Base-by-base conservation (phyloP, 2,888 invertebrate species). In the Lepidocyrtinus sp. region DNA sequence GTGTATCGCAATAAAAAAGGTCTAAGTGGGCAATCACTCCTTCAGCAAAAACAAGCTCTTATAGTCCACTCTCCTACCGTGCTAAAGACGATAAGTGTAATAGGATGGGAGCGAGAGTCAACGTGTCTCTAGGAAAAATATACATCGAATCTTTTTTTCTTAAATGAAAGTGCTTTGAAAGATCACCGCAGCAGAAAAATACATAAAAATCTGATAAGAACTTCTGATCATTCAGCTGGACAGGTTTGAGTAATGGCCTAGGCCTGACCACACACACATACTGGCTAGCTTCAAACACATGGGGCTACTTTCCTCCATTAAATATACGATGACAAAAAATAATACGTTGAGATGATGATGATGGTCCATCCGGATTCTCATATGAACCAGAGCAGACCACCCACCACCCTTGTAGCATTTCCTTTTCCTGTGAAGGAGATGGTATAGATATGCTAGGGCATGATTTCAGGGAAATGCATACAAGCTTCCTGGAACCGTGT, bases 181-280 rank as follows among this genome's bases (percentile, higher is more conserved):
- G 77, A 77, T 77, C 72, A 72, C 77, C 77, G 77, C 72, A 77
- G 77, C 77, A 72, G 72, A 77, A 72, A 70, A 77, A 82, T 69
- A 74, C 77, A 82, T 77, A 82, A 82, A 82, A n/a, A 82, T 77
- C 74, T 77, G 77, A 77, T 73, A 82, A 82, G 74, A 77, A 62
- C 65, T n/a, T 70, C 65, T 75, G 76, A 82, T 82, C 81, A 82
- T 82, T 74, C 77, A 70, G 74, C 67, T 64, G 69, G 81, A 81
- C 81, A 76, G 73, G 81, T 81, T 81, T 81, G 81, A 81, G 81
- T 81, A 81, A 81, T 81, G 72, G 81, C 68, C 59, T 70, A 69
- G 55, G 81, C 74, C 74, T 82, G 81, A 82, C 81, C 81, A 82
- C 76, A 36, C 5, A 81, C 80, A 72, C 76, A n/a, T n/a, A n/a